Evolutionary conservation across 2,797 vertebrate genomes (phyloP).

Genomic region (Lates japonicus): DNA sequence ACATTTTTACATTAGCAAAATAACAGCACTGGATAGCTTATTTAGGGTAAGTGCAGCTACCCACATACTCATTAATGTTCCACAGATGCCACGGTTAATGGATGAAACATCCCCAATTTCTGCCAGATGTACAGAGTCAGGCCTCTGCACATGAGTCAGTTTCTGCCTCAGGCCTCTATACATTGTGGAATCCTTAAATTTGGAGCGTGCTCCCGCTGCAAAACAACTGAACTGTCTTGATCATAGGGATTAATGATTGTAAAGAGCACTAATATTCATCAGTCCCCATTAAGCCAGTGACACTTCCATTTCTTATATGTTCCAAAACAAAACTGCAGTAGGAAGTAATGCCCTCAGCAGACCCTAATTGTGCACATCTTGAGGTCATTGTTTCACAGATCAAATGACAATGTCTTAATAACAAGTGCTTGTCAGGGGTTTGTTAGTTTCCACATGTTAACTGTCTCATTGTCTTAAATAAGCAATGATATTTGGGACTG

Average conservation of each 20-base stretch:
- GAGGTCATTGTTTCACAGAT: slow-evolving; percentile 53
- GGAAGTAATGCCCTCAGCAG: slow-evolving; percentile 9
- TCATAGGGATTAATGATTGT: slow-evolving; percentile 6
- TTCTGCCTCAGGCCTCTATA: slow-evolving; percentile 29
- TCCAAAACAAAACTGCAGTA: slow-evolving; percentile 26
- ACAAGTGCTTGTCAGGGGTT: slow-evolving; percentile 26
- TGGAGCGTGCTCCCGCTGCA: not conserved
- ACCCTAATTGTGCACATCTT: slow-evolving; percentile 35
- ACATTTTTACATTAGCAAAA: slow-evolving; percentile 59
- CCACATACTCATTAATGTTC: slow-evolving; percentile 66
- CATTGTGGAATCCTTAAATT: slow-evolving; percentile 18
- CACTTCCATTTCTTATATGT: not conserved
- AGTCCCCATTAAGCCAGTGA: not conserved
- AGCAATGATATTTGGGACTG: slow-evolving; percentile 31
- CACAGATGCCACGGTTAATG: slow-evolving; percentile 69
- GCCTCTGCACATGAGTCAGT: slow-evolving; percentile 17
- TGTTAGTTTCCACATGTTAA: slow-evolving; percentile 50
- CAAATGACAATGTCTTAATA: slow-evolving; percentile 33
- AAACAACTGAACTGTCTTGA: slow-evolving; percentile 2
- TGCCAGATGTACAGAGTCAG: slow-evolving; percentile 66
- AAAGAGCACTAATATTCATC: slow-evolving; percentile 16
- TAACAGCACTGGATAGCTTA: slow-evolving; percentile 49
- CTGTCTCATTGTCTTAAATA: slow-evolving; percentile 21
- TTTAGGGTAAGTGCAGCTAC: slow-evolving; percentile 53
- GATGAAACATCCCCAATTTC: slow-evolving; percentile 58